phyloP scores from a whole-genome alignment of 1,140 invertebrate genomes.

The Ruditapes philippinarum region DNA sequence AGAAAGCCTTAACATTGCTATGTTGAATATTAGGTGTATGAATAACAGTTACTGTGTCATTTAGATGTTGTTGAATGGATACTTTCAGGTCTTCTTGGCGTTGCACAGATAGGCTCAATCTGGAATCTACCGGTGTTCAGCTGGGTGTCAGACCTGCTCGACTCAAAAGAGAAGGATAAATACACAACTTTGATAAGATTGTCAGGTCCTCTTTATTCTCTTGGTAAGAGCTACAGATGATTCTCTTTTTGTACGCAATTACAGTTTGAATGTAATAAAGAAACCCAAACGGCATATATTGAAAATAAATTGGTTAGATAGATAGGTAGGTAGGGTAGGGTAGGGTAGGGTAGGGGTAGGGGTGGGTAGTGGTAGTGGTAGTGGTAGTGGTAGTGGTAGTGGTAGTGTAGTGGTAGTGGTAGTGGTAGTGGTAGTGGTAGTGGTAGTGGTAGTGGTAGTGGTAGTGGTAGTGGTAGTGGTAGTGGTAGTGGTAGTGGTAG shows the following conservation, averaged over 20 bases:
- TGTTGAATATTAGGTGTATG: too few relatives aligned
- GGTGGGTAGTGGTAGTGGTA: neutral
- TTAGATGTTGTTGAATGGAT: too few relatives aligned
- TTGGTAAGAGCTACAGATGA: too few relatives aligned
- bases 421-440: neutral
- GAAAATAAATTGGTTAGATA: too few relatives aligned
- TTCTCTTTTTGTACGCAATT: too few relatives aligned
- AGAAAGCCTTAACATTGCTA: too few relatives aligned
- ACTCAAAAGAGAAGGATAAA: slow-evolving; percentile 78
- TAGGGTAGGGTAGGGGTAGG: too few relatives aligned
- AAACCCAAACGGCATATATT: too few relatives aligned
- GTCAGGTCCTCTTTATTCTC: slow-evolving; percentile 62
- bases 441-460: neutral
- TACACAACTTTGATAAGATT: slow-evolving; percentile 83
- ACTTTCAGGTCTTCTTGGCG: slow-evolving; percentile 80
- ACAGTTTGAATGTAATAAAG: too few relatives aligned
- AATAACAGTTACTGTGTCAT: too few relatives aligned
- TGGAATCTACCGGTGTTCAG: slow-evolving; percentile 84
- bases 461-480: neutral
- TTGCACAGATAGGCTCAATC: slow-evolving; percentile 82
- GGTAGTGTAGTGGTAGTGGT: too few relatives aligned
- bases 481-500: neutral
- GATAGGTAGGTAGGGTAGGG: too few relatives aligned
- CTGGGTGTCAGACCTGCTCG: slow-evolving; percentile 82
- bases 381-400: neutral